These are phyloP conservation scores for Collichthys lucidus DNA, from an alignment of 2,113 vertebrate genomes.

Conservation along the genomic window DNA sequence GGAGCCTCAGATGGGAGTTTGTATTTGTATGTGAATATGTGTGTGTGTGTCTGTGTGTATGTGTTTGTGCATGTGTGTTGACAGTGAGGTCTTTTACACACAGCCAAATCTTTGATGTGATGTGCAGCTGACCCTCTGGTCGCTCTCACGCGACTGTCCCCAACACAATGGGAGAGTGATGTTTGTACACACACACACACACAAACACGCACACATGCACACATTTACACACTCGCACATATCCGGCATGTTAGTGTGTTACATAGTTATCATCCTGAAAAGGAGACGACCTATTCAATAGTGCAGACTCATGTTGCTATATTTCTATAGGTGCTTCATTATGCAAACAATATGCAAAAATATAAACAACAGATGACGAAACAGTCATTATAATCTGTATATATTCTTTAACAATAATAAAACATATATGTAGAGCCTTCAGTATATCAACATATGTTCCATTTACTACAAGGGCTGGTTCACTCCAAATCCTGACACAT, in stretches of 20 bases:
- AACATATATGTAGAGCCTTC: not conserved
- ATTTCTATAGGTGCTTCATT: not conserved
- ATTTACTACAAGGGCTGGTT: not conserved
- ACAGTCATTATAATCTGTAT: not conserved
- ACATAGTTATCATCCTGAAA: not conserved
- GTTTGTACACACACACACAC: conserved; percentile 43
- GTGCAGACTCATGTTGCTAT: not conserved
- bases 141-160: conserved; percentile 65
- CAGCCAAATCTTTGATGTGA: conserved; percentile 74
- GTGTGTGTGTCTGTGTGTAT: conserved; percentile 36
- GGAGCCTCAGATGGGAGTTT: conserved; percentile 19
- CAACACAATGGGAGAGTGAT: conserved; percentile 69
- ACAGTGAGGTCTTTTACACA: conserved; percentile 36
- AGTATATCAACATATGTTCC: not conserved
- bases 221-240: not conserved
- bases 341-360: not conserved
- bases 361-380: not conserved
- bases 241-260: too few species aligned
- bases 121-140: conserved; percentile 64
- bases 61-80: conserved; percentile 34
- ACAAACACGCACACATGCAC: not conserved
- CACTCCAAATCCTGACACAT: not conserved
- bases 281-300: not conserved
- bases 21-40: conserved; percentile 4
- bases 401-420: not conserved